A percentile compares a stretch with the other conserved stretches of the same genome.
These are phyloP conservation scores for Eristalinus aeneus DNA, from an alignment of 2,888 invertebrate genomes.

Conservation along the genomic window DNA sequence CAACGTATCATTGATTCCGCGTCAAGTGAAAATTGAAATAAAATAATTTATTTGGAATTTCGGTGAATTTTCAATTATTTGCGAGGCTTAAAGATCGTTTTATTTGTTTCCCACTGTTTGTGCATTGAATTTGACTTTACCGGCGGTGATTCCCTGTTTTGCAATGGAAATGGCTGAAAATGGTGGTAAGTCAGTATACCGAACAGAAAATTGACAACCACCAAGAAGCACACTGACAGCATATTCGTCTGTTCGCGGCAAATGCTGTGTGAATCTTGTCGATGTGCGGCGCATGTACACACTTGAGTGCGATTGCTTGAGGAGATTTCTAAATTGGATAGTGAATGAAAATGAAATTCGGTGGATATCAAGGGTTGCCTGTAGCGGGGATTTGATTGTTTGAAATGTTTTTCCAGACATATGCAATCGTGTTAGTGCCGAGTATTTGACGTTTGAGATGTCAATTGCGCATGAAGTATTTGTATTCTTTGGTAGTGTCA, in stretches of 20 bases:
- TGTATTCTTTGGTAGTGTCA: neutral
- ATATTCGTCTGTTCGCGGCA: constrained; percentile 6
- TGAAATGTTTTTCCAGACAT: neutral
- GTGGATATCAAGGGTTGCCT: neutral
- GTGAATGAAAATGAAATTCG: neutral
- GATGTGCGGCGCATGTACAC: neutral
- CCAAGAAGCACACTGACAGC: constrained; percentile 35
- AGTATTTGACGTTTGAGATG: constrained; percentile 8
- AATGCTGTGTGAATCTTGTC: neutral
- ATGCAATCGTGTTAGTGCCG: neutral
- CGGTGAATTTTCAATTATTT: neutral
- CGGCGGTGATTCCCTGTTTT: neutral
- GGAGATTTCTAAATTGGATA: constrained; percentile 2
- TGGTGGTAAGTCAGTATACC: constrained; percentile 26
- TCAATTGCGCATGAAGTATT: constrained; percentile 4
- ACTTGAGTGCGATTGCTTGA: neutral
- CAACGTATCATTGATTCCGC: neutral
- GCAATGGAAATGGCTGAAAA: constrained; percentile 40
- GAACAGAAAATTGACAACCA: constrained; percentile 28
- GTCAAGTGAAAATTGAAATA: neutral
- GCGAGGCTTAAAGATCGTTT: neutral
- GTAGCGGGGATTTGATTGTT: neutral
- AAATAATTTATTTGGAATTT: neutral
- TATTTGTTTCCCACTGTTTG: neutral
- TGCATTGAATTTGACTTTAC: neutral